Percentiles rank a stretch among this genome's conserved stretches.
Evolutionary conservation across 2,113 vertebrate species (phyloP).

Genomic region (Salvator merianae): DNA sequence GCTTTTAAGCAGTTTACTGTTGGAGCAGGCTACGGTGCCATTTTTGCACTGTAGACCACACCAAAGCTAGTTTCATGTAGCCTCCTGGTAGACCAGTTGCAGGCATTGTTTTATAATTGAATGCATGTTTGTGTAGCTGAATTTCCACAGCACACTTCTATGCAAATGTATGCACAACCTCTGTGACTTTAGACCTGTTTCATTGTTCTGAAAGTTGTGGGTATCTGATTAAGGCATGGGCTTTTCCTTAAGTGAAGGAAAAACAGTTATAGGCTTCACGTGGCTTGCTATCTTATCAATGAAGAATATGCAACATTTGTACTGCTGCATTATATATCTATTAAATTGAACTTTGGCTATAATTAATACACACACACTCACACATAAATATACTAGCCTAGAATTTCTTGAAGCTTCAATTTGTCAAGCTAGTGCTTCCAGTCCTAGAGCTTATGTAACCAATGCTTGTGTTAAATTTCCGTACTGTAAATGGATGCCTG

Average conservation of each 20-base stretch:
- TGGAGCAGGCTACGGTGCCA: no score
- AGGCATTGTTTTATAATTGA: no score
- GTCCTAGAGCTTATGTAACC: not conserved
- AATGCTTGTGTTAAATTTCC: constrained; percentile 27
- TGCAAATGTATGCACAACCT: not conserved
- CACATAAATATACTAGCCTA: not conserved
- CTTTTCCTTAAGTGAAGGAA: not conserved
- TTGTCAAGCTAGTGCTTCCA: not conserved
- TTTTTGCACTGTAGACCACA: no score
- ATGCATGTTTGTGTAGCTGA: no score
- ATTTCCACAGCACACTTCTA: no score
- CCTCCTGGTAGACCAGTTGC: no score
- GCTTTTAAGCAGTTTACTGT: no score
- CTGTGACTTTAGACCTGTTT: not conserved
- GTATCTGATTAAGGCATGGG: not conserved
- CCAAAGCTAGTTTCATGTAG: no score
- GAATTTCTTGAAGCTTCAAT: not conserved
- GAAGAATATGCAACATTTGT: not conserved
- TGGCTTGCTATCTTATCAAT: not conserved
- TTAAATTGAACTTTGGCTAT: constrained; percentile 5
- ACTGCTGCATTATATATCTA: not conserved
- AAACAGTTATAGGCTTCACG: not conserved
- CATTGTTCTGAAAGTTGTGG: not conserved
- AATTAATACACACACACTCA: not conserved
- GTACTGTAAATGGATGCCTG: constrained; percentile 19